Base-by-base conservation (phyloP, 1,140 invertebrate genomes). In the Dendrolimus kikuchii region DNA sequence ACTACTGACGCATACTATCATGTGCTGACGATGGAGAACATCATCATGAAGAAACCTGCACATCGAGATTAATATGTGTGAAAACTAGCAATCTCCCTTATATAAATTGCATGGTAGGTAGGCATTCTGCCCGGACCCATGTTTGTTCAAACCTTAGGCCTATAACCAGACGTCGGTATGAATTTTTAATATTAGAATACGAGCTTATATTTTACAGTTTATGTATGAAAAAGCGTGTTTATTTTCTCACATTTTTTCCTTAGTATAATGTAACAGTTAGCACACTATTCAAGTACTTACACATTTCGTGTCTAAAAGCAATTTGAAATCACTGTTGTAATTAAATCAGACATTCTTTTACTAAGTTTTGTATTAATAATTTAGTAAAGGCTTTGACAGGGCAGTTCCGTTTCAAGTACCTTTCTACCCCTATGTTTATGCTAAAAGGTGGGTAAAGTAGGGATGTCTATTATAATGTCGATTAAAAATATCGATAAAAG, bases 301-400 rank as follows among this genome's bases (percentile, higher is more conserved):
- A 55, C 59, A 55, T 74, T 76, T 74, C 78, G 68, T 81, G 78
- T 64, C 60, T 64, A 71, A 62, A 56, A 58, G 73, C 65, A 74
- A 70, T 81, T 81, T 68, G 59, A 73, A 64, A 73, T 63, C 60
- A 71, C 66, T 66, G 64, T 64, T 67, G 68, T 81, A 79, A 79
- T 81, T 78, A 81, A 81, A 79, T 81, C 73, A 67, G 63, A 57
- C 69, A 72, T 76, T 71, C 68, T 74, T 66, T 79, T 23, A 59
- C 65, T 66, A 72, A 68, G 65, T 73, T 62, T 62, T 54, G 63
- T 57, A 70, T 77, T 68, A 74, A 77, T 75, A 75, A 67, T 76
- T 71, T 68, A 68, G 62, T 59, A 55, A 59, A 60, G 58, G 65
- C 64, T 60, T 64, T 50, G 66, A 74, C 68, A 71, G 60, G 68